phyloP scores from a whole-genome alignment of 2,113 vertebrate species.

The Rousettus leschenaultii region DNA sequence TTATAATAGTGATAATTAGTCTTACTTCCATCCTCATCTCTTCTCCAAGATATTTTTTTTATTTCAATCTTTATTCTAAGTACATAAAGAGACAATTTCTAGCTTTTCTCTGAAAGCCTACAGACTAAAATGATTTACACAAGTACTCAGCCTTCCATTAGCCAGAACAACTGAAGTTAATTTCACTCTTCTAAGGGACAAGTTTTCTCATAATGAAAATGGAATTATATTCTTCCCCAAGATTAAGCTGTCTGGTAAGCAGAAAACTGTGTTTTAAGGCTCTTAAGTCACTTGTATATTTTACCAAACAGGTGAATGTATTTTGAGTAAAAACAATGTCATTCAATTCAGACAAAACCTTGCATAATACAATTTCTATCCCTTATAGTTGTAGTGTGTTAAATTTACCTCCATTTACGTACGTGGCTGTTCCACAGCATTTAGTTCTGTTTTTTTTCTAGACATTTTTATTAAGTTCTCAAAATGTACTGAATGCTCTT shows the following conservation, averaged over 20 bases:
- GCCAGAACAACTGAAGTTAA: neutral
- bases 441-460: neutral
- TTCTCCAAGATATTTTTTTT: neutral
- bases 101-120: neutral
- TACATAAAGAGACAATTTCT: neutral
- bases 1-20: neutral
- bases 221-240: neutral
- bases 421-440: neutral
- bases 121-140: neutral
- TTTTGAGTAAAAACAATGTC: neutral
- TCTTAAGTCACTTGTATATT: neutral
- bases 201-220: conserved; percentile 28
- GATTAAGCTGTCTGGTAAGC: conserved; percentile 45
- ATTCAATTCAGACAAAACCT: neutral
- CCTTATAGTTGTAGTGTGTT: neutral
- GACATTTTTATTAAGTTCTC: neutral
- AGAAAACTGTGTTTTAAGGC: neutral
- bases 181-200: neutral
- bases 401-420: neutral
- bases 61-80: neutral
- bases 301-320: neutral
- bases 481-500: neutral
- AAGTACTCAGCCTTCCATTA: neutral
- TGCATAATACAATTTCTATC: neutral
- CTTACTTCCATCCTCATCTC: neutral